Percentiles rank a stretch among this genome's conserved stretches.
Conservation (phyloP, 2,113 vertebrate genomes). For the Polypterus bichir region DNA sequence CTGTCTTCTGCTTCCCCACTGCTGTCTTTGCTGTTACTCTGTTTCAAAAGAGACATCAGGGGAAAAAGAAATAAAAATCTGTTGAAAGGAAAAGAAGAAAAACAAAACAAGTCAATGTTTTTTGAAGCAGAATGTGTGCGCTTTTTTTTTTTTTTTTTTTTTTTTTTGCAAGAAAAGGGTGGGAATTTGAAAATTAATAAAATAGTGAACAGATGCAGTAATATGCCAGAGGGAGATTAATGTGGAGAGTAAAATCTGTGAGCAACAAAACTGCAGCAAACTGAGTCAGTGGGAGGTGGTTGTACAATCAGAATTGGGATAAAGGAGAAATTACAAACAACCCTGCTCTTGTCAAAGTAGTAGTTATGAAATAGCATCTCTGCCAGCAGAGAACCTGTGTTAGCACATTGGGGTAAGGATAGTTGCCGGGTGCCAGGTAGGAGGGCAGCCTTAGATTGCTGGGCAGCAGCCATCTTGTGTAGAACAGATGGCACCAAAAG, state of each 20-base stretch:
- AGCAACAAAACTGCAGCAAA: conserved; percentile 98
- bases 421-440: conserved; percentile 76
- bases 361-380: conserved; percentile 70
- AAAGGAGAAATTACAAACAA: conserved; percentile 89
- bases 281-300: conserved; percentile 91
- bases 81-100: too few relatives aligned
- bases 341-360: conserved; percentile 79
- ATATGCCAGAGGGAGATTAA: conserved; percentile 98
- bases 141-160: too few relatives aligned
- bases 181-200: conserved; percentile 98
- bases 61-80: too few relatives aligned
- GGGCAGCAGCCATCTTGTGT: conserved; percentile 95
- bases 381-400: conserved; percentile 79
- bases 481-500: conserved; percentile 96
- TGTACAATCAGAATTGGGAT: conserved; percentile 97
- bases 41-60: too few relatives aligned
- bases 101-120: too few relatives aligned
- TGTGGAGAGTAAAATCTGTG: conserved; percentile 93
- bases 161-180: conserved; percentile 60
- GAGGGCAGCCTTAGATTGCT: conserved; percentile 73
- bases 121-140: too few relatives aligned
- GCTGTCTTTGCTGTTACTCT: too few relatives aligned
- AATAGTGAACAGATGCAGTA: conserved; percentile 98
- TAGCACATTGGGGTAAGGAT: conserved; percentile 76
- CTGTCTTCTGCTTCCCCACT: too few relatives aligned